Base-by-base conservation (phyloP, 2,113 vertebrate species). In the Sorex araneus region DNA sequence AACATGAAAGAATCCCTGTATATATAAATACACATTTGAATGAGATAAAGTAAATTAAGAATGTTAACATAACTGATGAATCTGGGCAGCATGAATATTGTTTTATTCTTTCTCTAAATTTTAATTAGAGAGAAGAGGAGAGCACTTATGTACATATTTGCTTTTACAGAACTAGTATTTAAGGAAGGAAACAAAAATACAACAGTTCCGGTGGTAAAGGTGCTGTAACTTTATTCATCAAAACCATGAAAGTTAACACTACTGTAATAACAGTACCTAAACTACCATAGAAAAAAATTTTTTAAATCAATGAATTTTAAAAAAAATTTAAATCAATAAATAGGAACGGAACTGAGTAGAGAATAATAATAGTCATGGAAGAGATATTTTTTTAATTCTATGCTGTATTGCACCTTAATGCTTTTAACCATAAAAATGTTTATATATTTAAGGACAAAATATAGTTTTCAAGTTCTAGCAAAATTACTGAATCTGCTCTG, bases 391-490 rank as follows among this genome's bases (percentile, higher is more conserved):
- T 32, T 54, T 54, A 16, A 32, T 28, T 89, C 34, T 63, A 74
- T 88, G 28, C 8, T 78, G 27, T 45, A 69, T 8, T 81, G 32
- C 32, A 91, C 27, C 54, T 91, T 89, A 81, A 88, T 45, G 47
- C 57, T 87, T 89, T 83, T 21, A 94, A 76, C 21, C 18, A 92
- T 73, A n/a, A 30, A 89, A 81, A 57, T 75, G 43, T 88, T 90
- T 81, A 81, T 43, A 74, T 60, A 91, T 70, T 93, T 63, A 93
- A 88, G 32, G 77, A 80, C 71, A n/a, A 85, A 70, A 86, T 74
- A n/a, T 19, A 50, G 30, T 82, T 78, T 30, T 67, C 34, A 88
- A 77, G 57, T 87, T 94, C 23, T 9, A 86, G 66, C 50, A 89
- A 90, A 94, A 94, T 28, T 84, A 77, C 27, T 74, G 9, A 79